A percentile compares a stretch with the other conserved stretches of the same genome.
These are phyloP conservation scores for Papilio demoleus DNA, from an alignment of 2,888 invertebrate species.

Conservation along the genomic window DNA sequence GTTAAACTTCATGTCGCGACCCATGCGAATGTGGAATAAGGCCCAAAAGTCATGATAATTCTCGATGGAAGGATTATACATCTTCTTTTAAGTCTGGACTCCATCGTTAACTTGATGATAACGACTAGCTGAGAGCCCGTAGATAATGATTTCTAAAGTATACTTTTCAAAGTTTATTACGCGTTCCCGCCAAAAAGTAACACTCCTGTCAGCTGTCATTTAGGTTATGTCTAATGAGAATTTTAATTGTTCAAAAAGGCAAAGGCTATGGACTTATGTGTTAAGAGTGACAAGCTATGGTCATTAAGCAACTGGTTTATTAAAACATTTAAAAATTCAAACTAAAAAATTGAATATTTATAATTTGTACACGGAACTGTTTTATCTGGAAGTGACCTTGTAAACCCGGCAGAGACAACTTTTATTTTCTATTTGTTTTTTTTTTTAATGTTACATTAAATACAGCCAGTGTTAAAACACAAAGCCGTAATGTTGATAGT, in stretches of 20 bases:
- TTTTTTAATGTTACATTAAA: not conserved
- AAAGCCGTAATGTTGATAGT: not conserved
- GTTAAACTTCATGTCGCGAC: no score
- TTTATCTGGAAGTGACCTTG: constrained; percentile 14
- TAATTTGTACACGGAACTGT: not conserved
- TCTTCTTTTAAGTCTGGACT: no score
- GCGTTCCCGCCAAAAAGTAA: not conserved
- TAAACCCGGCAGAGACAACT: constrained; percentile 7
- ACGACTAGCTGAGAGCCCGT: no score
- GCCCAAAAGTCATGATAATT: no score
- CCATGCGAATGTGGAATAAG: no score
- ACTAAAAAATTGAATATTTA: constrained; percentile 16
- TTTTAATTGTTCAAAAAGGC: not conserved
- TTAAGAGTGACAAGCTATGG: not conserved
- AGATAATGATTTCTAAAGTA: no score
- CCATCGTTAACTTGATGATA: no score
- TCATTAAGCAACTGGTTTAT: constrained; percentile 1
- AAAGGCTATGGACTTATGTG: not conserved
- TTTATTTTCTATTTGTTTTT: constrained; percentile 12
- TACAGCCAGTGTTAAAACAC: constrained; percentile 9
- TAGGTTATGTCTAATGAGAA: not conserved
- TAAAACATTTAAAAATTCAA: constrained; percentile 4
- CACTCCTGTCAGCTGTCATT: not conserved
- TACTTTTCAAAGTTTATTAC: not conserved
- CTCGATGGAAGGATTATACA: no score